These are phyloP conservation scores for Lasioglossum malachurum DNA, from an alignment of 2,888 invertebrate species.

Conservation along the genomic window DNA sequence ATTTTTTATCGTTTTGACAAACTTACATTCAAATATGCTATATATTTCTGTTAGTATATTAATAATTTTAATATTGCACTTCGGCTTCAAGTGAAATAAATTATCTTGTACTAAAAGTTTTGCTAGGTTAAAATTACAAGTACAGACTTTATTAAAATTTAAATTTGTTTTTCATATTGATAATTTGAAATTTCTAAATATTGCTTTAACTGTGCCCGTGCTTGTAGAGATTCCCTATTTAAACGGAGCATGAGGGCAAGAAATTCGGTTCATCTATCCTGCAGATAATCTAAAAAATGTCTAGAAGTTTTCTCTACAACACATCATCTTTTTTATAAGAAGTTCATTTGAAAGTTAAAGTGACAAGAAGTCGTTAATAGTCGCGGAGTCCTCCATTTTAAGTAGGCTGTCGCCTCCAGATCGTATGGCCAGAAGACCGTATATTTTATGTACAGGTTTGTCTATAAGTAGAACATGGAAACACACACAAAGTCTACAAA, in stretches of 20 bases:
- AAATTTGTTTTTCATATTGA: not conserved
- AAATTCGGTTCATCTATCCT: not conserved
- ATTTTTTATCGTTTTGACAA: not conserved
- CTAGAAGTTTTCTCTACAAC: not conserved
- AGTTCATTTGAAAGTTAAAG: slow-evolving; percentile 7
- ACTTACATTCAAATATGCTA: not conserved
- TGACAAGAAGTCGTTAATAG: not conserved
- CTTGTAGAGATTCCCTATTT: not conserved
- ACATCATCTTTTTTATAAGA: not conserved
- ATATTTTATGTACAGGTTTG: not conserved
- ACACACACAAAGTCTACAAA: not conserved
- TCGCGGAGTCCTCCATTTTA: not conserved
- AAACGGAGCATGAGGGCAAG: not conserved
- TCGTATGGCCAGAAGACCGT: not conserved
- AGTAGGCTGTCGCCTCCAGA: not conserved
- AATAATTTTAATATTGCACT: not conserved
- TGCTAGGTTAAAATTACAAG: not conserved
- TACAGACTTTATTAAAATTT: not conserved
- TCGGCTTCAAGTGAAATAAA: too few species aligned
- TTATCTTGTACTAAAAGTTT: not conserved
- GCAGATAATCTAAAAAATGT: not conserved
- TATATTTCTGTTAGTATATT: not conserved
- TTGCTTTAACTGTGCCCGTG: too few species aligned
- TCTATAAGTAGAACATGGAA: not conserved
- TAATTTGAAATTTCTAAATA: not conserved